Base-by-base conservation (phyloP, 2,888 invertebrate species). In the Pandemis cinnamomeana region DNA sequence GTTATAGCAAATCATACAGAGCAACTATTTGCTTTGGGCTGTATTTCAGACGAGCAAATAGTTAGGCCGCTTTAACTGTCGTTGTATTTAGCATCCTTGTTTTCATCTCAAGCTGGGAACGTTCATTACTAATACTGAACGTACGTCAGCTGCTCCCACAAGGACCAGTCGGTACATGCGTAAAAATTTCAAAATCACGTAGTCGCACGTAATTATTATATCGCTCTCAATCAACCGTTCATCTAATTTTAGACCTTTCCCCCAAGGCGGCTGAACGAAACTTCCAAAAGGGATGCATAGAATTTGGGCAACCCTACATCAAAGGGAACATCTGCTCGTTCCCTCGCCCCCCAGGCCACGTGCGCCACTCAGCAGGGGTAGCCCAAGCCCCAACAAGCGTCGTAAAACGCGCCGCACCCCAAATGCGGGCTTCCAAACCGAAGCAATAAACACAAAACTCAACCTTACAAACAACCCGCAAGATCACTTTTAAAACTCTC, bases 351-450 rank as follows among this genome's bases (percentile, higher is more conserved):
- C 82, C 80, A 67, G 76, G 87, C 89, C 92, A 93, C 93, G 92
- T 92, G 93, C 93, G 89, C 88, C 87, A 85, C 91, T 82, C 87
- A 89, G 89, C 91, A 92, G 91, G 92, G 93, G 85, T 91, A 87
- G 89, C 74, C 73, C 27, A 36, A 4, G 20, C 20, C 27, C 27
- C 60, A 41, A 51, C 88, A 82, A 81, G 84, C 82, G 84, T 88
- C 89, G 86, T 89, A 89, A 91, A 91, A 89, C 84, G 55, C 84
- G 79, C 81, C 83, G 84, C 87, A 89, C 91, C 93, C 92, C 87
- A 91, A 92, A 92, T 91, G 89, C 89, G 89, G 90, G 90, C 87
- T 77, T 78, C 77, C 79, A 79, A 79, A 80, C 78, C 76, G 71
- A 71, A 8, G 41, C 66, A 76, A 72, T 71, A 71, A 62, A 78